phyloP scores from a whole-genome alignment of 2,113 vertebrate genomes.

The Microtus oregoni region DNA sequence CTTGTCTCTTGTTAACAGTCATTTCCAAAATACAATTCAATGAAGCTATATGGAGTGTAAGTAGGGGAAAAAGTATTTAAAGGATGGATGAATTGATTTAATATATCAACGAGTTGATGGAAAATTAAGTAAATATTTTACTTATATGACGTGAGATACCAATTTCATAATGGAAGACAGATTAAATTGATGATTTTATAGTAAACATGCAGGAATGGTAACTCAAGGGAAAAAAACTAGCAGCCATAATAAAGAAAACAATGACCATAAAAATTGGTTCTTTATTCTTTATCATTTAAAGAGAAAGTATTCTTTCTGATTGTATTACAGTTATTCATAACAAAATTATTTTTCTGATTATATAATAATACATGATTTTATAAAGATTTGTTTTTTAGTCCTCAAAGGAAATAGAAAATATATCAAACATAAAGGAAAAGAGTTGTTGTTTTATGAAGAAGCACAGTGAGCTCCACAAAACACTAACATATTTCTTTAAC shows the following conservation, averaged over 20 bases:
- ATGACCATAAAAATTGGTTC: not conserved
- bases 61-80: not conserved
- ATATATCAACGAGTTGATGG: not conserved
- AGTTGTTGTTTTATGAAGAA: slow-evolving; percentile 43
- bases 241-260: not conserved
- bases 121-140: slow-evolving; percentile 18
- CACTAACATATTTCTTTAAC: slow-evolving; percentile 41
- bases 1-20: not conserved
- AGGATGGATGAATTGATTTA: not conserved
- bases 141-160: not conserved
- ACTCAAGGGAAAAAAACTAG: slow-evolving; percentile 39
- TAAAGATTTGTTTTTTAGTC: slow-evolving; percentile 6
- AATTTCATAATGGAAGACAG: not conserved
- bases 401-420: slow-evolving; percentile 24
- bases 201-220: not conserved
- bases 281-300: not conserved
- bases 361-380: slow-evolving; percentile 18
- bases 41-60: not conserved
- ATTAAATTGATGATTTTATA: not conserved
- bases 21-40: not conserved
- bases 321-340: not conserved
- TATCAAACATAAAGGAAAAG: slow-evolving; percentile 25
- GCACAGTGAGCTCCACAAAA: slow-evolving; percentile 44
- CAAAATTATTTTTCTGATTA: not conserved
- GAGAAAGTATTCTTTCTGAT: not conserved